These are phyloP conservation scores for Corvus cornix DNA, from an alignment of 2,113 vertebrate genomes.

Conservation along the genomic window DNA sequence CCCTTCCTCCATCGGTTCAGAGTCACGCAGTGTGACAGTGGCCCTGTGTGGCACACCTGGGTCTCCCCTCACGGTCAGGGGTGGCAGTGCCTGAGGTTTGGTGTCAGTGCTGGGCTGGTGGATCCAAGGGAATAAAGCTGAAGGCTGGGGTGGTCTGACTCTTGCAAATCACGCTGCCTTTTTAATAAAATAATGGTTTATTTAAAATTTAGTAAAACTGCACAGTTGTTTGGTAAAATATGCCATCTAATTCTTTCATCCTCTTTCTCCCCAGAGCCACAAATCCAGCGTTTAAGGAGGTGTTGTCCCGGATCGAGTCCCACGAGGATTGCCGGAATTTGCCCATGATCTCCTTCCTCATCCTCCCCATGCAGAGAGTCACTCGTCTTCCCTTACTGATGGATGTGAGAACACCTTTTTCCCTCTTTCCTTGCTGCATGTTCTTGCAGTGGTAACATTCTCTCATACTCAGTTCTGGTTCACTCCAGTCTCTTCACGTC, in stretches of 20 bases:
- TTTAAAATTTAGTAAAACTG: neutral
- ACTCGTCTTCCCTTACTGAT: slow-evolving; percentile 94
- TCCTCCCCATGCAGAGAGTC: slow-evolving; percentile 98
- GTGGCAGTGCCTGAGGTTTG: neutral
- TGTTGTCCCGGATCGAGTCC: slow-evolving; percentile 83
- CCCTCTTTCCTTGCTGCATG: neutral
- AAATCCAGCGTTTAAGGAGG: slow-evolving; percentile 89
- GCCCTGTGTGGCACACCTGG: neutral
- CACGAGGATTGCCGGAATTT: slow-evolving; percentile 91
- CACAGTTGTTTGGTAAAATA: neutral
- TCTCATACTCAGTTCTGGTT: rapidly evolving
- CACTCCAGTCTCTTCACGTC: neutral
- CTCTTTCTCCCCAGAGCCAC: slow-evolving; percentile 73
- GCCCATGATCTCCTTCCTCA: slow-evolving; percentile 98
- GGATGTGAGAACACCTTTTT: slow-evolving; percentile 83
- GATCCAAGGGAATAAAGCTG: neutral
- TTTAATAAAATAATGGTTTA: neutral
- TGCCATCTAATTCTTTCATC: rapidly evolving
- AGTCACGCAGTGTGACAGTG: neutral
- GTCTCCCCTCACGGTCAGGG: neutral
- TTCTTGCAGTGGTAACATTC: neutral
- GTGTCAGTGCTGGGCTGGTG: neutral
- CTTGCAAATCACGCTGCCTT: neutral
- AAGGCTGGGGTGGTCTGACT: neutral
- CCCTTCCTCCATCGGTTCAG: rapidly evolving